Evolutionary conservation across 2,113 vertebrate species (phyloP).

Genomic region (Plotosus lineatus): DNA sequence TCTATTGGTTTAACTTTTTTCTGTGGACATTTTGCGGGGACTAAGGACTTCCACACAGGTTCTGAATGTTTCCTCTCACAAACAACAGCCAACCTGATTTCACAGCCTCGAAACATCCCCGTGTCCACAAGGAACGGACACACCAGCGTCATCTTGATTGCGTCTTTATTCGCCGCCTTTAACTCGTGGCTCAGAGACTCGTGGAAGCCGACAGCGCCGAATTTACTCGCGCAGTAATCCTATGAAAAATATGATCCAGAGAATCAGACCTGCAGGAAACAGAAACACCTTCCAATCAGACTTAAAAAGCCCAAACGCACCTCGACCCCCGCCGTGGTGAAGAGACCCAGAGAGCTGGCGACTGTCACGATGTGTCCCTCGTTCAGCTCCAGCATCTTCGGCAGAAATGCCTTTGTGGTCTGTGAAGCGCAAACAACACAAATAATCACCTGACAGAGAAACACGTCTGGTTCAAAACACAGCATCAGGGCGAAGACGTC

Average conservation of each 20-base stretch:
- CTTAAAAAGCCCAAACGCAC: constrained; percentile 69
- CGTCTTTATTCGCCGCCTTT: constrained; percentile 85
- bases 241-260: constrained; percentile 46
- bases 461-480: neutral
- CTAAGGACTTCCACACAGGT: neutral
- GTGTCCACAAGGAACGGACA: constrained; percentile 88
- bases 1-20: too few relatives aligned
- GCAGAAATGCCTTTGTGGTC: constrained; percentile 88
- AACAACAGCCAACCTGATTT: constrained; percentile 75
- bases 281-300: neutral
- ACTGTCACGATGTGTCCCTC: constrained; percentile 87
- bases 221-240: constrained; percentile 93
- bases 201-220: constrained; percentile 87
- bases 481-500: neutral
- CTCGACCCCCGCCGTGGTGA: constrained; percentile 88
- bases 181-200: constrained; percentile 88
- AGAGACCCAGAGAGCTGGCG: constrained; percentile 85
- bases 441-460: neutral
- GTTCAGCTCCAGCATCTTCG: constrained; percentile 87
- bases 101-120: constrained; percentile 86
- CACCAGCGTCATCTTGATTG: constrained; percentile 87
- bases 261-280: neutral
- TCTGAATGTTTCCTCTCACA: neutral
- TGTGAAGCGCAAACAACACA: constrained; percentile 51
- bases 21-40: too few relatives aligned